Conservation (phyloP, 1,140 invertebrate species). For the Tribolium castaneum region DNA sequence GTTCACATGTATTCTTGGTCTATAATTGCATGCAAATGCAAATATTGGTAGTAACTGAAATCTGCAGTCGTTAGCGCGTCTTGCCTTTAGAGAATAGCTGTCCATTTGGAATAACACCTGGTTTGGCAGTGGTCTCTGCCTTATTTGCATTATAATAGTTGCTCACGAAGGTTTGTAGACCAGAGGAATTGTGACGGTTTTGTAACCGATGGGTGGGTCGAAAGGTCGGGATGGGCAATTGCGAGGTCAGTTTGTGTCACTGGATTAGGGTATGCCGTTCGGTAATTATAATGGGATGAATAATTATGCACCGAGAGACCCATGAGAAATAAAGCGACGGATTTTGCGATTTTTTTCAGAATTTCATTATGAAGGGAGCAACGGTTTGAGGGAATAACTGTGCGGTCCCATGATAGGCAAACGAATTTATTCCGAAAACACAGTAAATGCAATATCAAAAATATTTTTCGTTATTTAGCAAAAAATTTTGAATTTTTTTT, state of each 20-base stretch:
- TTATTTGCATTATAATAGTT: constrained; percentile 53
- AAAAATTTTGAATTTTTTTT: too few relatives aligned
- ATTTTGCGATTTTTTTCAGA: constrained; percentile 8
- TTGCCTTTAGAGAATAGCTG: constrained; percentile 54
- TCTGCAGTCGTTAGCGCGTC: constrained; percentile 50
- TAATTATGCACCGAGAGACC: constrained; percentile 43
- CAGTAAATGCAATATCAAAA: too few relatives aligned
- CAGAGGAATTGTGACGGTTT: constrained; percentile 20
- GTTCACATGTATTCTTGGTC: constrained; percentile 47
- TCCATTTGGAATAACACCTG: constrained; percentile 54
- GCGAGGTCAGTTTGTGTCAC: constrained; percentile 48
- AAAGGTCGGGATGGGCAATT: constrained; percentile 30
- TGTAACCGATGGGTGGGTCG: not conserved
- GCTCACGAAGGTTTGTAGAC: constrained; percentile 27
- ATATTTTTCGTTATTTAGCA: too few relatives aligned
- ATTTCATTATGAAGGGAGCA: not conserved
- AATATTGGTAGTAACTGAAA: constrained; percentile 53
- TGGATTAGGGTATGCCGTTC: constrained; percentile 42
- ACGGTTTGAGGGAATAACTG: not conserved
- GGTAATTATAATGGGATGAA: constrained; percentile 53
- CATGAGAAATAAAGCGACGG: constrained; percentile 42
- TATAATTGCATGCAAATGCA: constrained; percentile 51
- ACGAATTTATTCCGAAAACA: too few relatives aligned
- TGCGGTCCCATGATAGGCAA: too few relatives aligned
- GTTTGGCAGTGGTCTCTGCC: constrained; percentile 50